Conservation (phyloP, 1,140 invertebrate genomes). For the Zaprionus ornatus region DNA sequence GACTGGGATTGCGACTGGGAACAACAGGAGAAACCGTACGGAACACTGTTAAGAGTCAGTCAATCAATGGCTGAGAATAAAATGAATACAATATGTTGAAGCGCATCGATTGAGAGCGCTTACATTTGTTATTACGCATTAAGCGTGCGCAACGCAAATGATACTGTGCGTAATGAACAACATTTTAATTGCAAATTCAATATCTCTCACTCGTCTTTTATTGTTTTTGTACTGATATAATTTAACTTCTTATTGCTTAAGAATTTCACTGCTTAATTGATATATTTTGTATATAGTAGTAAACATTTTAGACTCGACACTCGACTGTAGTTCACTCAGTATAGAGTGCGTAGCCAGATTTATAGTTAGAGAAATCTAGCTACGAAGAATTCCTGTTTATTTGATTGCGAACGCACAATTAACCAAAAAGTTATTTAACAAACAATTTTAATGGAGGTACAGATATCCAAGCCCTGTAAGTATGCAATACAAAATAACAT, state of each 20-base stretch:
- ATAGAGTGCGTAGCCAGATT: no score
- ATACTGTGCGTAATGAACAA: background rate
- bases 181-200: background rate
- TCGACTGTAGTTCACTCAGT: no score
- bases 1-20: background rate
- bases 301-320: no score
- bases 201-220: background rate
- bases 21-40: background rate
- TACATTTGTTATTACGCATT: conserved; percentile 7
- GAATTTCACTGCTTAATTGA: no score
- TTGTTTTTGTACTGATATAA: background rate
- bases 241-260: background rate
- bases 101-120: background rate
- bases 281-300: no score
- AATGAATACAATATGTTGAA: background rate
- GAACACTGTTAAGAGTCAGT: conserved; percentile 36
- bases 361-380: no score
- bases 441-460: no score
- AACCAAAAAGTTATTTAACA: no score
- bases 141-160: background rate
- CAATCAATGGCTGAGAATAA: conserved; percentile 28
- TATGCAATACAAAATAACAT: no score
- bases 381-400: no score
- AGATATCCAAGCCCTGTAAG: no score
- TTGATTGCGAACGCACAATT: no score